Evolutionary conservation across 2,797 vertebrate genomes (phyloP).

Genomic region (Lepilemur ruficaudatus): DNA sequence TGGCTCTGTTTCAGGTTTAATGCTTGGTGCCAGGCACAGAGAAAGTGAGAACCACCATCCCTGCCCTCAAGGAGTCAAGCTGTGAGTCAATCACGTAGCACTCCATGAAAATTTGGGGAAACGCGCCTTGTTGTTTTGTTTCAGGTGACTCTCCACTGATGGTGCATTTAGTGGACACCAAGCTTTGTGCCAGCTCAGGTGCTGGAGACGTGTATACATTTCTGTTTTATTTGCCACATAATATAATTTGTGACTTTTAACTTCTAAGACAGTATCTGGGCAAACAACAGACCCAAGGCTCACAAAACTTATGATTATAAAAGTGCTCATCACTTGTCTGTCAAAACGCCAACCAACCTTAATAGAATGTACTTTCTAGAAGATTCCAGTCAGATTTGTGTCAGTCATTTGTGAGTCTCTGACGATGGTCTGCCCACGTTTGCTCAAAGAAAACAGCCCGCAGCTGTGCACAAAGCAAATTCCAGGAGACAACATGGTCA

Average conservation of each 20-base stretch:
- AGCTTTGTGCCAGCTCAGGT: background rate
- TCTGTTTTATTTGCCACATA: background rate
- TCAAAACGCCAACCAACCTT: background rate
- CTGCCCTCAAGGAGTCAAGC: background rate
- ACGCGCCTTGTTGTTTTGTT: background rate
- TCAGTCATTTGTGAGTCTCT: background rate
- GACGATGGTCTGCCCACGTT: accelerated
- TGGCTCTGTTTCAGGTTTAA: background rate
- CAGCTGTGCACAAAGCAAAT: background rate
- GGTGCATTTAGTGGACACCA: background rate
- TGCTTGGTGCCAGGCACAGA: background rate
- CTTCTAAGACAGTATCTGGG: background rate
- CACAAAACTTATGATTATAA: background rate
- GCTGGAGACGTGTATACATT: background rate
- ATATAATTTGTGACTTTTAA: background rate
- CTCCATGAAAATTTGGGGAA: background rate
- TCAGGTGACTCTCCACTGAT: background rate
- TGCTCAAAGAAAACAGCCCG: background rate
- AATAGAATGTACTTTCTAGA: background rate
- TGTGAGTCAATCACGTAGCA: background rate
- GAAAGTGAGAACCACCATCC: background rate
- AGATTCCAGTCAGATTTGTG: background rate
- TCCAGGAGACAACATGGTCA: background rate
- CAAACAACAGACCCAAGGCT: background rate
- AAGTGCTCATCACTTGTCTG: background rate